A percentile compares a stretch with the other conserved stretches of the same genome.
phyloP scores from a whole-genome alignment of 2,888 invertebrate genomes.

The Megamerina dolium region DNA sequence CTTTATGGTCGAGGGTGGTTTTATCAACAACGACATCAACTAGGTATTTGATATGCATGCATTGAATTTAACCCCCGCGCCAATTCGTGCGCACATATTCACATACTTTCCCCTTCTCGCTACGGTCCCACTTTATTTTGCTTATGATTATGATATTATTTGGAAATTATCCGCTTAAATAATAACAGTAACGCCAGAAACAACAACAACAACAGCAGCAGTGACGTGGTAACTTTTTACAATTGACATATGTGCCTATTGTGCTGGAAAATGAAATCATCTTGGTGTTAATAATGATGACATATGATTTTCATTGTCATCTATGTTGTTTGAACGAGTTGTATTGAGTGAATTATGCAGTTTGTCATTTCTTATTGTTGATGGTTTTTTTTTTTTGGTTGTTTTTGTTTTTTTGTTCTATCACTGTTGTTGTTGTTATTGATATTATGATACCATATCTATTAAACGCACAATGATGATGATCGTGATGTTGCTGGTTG shows the following conservation, averaged over 20 bases:
- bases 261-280: conserved; percentile 46
- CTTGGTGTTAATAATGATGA: conserved; percentile 50
- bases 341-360: conserved; percentile 41
- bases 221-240: neutral
- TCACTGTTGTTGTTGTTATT: conserved; percentile 1
- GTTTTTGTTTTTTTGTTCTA: neutral
- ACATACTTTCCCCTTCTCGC: neutral
- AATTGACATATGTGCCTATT: conserved; percentile 41
- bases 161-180: conserved; percentile 44
- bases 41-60: neutral
- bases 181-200: conserved; percentile 14
- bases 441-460: conserved; percentile 10
- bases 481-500: neutral
- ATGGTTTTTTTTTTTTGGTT: conserved; percentile 8
- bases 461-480: neutral
- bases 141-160: conserved; percentile 48
- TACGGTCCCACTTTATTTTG: neutral
- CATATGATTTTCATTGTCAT: conserved; percentile 49
- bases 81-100: neutral
- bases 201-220: neutral
- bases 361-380: conserved; percentile 32
- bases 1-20: conserved; percentile 22
- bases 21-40: neutral
- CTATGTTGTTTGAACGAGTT: too few relatives aligned
- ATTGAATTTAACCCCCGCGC: neutral